phyloP scores from a whole-genome alignment of 2,888 invertebrate genomes.

The Parasteatoda lunata region DNA sequence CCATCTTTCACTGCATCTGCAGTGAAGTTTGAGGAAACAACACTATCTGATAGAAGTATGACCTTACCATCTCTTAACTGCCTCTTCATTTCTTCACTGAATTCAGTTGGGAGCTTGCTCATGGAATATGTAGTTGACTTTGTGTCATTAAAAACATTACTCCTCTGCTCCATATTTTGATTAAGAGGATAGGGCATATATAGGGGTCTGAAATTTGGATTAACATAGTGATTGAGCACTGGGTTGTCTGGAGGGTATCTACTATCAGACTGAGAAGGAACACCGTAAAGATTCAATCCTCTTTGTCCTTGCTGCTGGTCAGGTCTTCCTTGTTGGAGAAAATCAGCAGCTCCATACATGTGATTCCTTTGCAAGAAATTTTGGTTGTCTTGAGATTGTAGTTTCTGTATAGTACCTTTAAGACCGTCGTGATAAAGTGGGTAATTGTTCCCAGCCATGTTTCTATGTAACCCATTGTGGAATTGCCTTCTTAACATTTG shows the following conservation, averaged over 20 bases:
- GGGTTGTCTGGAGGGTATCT: neutral
- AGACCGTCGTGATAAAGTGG: neutral
- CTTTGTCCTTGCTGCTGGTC: neutral
- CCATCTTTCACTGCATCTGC: neutral
- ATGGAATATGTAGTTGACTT: neutral
- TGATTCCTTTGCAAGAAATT: conserved; percentile 1
- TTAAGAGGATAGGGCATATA: conserved; percentile 27
- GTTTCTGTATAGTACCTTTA: conserved; percentile 21
- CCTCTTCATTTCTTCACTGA: conserved; percentile 56
- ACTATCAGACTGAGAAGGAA: neutral
- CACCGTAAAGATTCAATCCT: neutral
- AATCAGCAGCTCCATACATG: neutral
- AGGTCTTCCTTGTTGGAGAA: neutral
- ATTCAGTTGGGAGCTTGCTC: neutral
- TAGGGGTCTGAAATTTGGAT: neutral
- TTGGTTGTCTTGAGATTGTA: neutral
- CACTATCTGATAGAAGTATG: conserved; percentile 50
- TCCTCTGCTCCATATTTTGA: conserved; percentile 10
- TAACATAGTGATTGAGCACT: neutral
- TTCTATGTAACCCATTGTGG: neutral
- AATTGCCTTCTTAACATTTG: conserved; percentile 6
- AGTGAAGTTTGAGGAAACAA: conserved; percentile 50
- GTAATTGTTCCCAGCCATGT: neutral
- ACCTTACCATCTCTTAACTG: conserved; percentile 54
- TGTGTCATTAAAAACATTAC: neutral